Evolutionary conservation across 2,888 invertebrate species (phyloP).

Genomic region (Lochmaea crataegi): DNA sequence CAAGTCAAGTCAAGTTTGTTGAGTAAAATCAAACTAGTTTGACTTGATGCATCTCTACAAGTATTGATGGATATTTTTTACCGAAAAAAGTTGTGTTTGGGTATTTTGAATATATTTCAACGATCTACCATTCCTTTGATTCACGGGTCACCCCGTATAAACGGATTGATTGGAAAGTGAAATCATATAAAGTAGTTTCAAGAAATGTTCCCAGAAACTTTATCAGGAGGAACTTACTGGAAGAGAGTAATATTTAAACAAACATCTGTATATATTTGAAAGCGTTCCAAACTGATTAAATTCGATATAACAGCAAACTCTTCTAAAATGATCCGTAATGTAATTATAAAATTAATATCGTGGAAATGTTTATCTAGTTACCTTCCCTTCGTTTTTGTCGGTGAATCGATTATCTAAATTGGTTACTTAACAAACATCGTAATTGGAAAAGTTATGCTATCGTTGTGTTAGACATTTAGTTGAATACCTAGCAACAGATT

Average conservation of each 20-base stretch:
- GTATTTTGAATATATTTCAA: too few species aligned
- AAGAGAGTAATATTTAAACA: background rate
- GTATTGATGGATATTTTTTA: too few species aligned
- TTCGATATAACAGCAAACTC: background rate
- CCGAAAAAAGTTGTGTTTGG: too few species aligned
- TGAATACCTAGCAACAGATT: constrained; percentile 40
- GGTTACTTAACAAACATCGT: constrained; percentile 62
- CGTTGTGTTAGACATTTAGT: constrained; percentile 35
- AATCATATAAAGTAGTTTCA: background rate
- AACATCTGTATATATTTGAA: background rate
- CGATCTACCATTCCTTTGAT: too few species aligned
- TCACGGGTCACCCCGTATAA: too few species aligned
- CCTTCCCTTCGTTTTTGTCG: constrained; percentile 57
- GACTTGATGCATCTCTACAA: too few species aligned
- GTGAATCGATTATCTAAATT: constrained; percentile 63
- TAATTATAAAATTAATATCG: constrained; percentile 24
- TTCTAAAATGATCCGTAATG: constrained; percentile 3
- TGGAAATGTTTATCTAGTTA: constrained; percentile 24
- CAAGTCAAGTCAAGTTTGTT: too few species aligned
- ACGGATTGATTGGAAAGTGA: too few species aligned
- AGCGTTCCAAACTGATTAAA: background rate
- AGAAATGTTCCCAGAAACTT: background rate
- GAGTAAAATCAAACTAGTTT: too few species aligned
- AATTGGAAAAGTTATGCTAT: constrained; percentile 61
- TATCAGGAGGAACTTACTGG: background rate